phyloP scores from a whole-genome alignment of 2,888 invertebrate species.

The Amphipyra berbera region DNA sequence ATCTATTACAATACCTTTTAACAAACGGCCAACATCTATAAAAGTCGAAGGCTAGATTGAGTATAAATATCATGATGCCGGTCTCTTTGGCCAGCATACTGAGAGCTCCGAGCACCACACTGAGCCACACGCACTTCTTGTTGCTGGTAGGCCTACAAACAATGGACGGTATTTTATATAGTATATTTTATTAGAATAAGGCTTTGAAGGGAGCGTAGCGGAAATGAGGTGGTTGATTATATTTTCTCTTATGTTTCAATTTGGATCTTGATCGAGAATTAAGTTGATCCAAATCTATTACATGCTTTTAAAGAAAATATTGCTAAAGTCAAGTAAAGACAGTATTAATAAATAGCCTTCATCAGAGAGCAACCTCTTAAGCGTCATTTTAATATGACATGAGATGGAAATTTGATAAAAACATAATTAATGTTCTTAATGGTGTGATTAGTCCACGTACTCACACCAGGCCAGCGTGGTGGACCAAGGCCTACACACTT shows the following conservation, averaged over 20 bases:
- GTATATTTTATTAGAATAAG: slow-evolving; percentile 48
- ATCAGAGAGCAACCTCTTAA: too few species aligned
- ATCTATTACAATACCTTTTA: slow-evolving; percentile 88
- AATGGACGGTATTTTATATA: slow-evolving; percentile 47
- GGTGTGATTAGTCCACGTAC: too few species aligned
- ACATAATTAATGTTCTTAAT: too few species aligned
- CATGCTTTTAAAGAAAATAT: neutral
- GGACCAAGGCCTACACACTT: too few species aligned
- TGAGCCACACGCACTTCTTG: slow-evolving; percentile 91
- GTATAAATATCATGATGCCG: slow-evolving; percentile 93
- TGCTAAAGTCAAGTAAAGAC: too few species aligned
- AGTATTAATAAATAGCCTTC: too few species aligned
- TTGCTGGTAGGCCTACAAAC: slow-evolving; percentile 79
- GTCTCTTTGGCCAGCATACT: slow-evolving; percentile 97
- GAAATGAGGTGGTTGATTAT: slow-evolving; percentile 53
- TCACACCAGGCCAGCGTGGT: too few species aligned
- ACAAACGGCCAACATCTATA: slow-evolving; percentile 94
- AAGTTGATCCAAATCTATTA: slow-evolving; percentile 31
- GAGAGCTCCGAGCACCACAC: slow-evolving; percentile 92
- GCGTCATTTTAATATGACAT: too few species aligned
- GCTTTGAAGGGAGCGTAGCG: slow-evolving; percentile 35
- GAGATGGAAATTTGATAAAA: too few species aligned
- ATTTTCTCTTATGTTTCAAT: slow-evolving; percentile 37
- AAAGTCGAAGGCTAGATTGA: slow-evolving; percentile 95
- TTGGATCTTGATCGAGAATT: slow-evolving; percentile 32